Conservation (phyloP, 2,888 invertebrate genomes). For the Acleris emargana region DNA sequence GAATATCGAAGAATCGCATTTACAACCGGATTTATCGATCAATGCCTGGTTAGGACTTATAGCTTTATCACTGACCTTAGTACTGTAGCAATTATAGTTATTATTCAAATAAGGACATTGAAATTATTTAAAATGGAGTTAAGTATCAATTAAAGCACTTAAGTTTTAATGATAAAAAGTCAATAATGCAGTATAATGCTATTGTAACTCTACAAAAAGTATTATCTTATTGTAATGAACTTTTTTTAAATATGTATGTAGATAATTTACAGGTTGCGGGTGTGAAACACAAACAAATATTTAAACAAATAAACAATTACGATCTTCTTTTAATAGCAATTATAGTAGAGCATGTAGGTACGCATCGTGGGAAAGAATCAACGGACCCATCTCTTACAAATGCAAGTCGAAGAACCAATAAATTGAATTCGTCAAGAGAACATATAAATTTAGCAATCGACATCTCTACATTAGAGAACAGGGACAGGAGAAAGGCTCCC, state of each 20-base stretch:
- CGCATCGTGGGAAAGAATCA: constrained; percentile 64
- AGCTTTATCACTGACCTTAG: constrained; percentile 58
- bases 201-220: no score
- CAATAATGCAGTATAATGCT: neutral
- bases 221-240: no score
- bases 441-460: constrained; percentile 72
- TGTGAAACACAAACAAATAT: constrained; percentile 15
- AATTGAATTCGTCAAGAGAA: constrained; percentile 73
- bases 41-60: constrained; percentile 74
- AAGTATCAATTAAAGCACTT: constrained; percentile 4
- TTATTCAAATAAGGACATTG: constrained; percentile 19
- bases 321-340: constrained; percentile 49
- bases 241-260: no score
- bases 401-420: constrained; percentile 53
- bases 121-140: neutral
- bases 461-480: constrained; percentile 64
- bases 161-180: neutral
- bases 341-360: constrained; percentile 45
- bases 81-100: constrained; percentile 45
- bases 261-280: no score
- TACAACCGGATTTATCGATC: constrained; percentile 75
- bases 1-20: constrained; percentile 77
- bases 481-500: constrained; percentile 46
- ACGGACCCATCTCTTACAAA: constrained; percentile 48
- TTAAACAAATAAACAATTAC: constrained; percentile 42